Base-by-base conservation (phyloP, 35 echinoderm and acorn worm genomes). In the Ptychodera flava region DNA sequence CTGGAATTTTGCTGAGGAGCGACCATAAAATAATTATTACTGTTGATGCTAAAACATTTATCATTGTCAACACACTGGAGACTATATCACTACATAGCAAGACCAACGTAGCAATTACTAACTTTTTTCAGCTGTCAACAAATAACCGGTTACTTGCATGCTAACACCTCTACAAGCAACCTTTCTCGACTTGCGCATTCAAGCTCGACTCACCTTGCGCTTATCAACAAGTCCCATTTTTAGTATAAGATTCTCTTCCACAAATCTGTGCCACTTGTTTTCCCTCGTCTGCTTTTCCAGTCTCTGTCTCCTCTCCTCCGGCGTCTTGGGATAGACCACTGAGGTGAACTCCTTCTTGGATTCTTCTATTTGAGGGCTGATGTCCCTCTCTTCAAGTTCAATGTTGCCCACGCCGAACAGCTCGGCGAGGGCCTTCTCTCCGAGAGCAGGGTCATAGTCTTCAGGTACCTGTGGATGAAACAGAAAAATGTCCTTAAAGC, bases 201-300 rank as follows among this genome's bases (percentile, higher is more conserved):
- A n/a, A n/a, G n/a, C n/a, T n/a, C n/a, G 45, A 22, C 89, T 88
- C 33, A 99, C 96, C 96, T 88, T 99, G 37, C 93, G 87, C 80
- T 99, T 99, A 45, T 99, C 96, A 27, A 99, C 85, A 30, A 91
- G 78, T 6, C 92, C 96, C 90, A 93, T 99, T 86, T 99, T 99
- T 28, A 99, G 86, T 35, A 99, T 92, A 37, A 99, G 84, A 85
- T 99, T 85, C 15, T 86, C 93, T 77, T 99, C 90, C 64, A 99
- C 96, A 87, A 99, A 99, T 79, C 81, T 84, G 85, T 99, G 92
- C 96, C 96, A 99, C 37, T 93, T 94, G 36, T 86, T 92, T 28
- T 99, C 95, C 77, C 83, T 85, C 78, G 29, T 77, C 77, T 99
- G 96, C 76, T 88, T 89, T 79, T 88, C 88, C 31, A 99, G 78